Evolutionary conservation across 2,888 invertebrate genomes (phyloP).

Genomic region (Euclidia mi): DNA sequence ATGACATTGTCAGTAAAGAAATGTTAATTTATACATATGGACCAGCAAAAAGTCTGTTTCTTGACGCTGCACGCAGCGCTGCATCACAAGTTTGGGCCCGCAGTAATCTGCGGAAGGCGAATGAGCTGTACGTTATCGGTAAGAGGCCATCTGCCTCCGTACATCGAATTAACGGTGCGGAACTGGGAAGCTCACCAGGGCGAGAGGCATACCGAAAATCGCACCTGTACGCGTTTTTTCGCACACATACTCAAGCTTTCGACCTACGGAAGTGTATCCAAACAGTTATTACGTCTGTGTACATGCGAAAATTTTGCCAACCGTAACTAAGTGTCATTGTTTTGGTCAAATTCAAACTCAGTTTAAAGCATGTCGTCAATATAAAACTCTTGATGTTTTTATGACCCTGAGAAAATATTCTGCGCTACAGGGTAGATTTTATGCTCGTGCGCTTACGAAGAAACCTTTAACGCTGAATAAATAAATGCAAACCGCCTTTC

Average conservation of each 20-base stretch:
- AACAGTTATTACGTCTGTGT: constrained; percentile 40
- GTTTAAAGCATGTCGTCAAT: constrained; percentile 47
- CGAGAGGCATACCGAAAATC: constrained; percentile 71
- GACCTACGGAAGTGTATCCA: constrained; percentile 15
- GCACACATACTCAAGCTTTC: constrained; percentile 1
- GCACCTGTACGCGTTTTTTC: constrained; percentile 63
- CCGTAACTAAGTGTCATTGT: constrained; percentile 68
- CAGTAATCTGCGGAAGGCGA: constrained; percentile 57
- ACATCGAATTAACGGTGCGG: constrained; percentile 81
- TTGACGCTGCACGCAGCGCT: constrained; percentile 25
- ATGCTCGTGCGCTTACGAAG: constrained; percentile 17
- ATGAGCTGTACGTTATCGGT: constrained; percentile 64
- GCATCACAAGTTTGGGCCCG: constrained; percentile 47
- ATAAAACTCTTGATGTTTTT: constrained; percentile 47
- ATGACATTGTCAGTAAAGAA: too few relatives aligned
- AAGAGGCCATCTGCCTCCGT: constrained; percentile 76
- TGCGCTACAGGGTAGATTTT: constrained; percentile 28
- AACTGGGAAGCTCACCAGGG: constrained; percentile 64
- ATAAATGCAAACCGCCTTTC: constrained; percentile 42
- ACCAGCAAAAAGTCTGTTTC: constrained; percentile 33
- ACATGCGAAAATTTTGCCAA: constrained; percentile 63
- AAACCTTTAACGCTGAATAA: constrained; percentile 52
- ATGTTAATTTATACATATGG: neutral
- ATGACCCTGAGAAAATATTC: constrained; percentile 33
- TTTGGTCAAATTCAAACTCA: constrained; percentile 57